Evolutionary conservation across 2,797 vertebrate species (phyloP).

Genomic region (Gambelia wislizenii): DNA sequence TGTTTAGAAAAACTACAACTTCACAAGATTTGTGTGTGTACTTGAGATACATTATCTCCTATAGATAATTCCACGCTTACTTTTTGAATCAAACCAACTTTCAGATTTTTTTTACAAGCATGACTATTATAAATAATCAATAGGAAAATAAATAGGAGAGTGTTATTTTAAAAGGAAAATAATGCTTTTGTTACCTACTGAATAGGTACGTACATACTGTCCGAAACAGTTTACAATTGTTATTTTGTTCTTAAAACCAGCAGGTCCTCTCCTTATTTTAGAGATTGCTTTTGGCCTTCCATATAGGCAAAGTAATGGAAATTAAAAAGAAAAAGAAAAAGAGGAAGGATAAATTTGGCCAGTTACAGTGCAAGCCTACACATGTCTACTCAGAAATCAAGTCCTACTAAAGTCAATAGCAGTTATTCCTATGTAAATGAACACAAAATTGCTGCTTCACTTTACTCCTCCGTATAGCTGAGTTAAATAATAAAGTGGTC

Average conservation of each 20-base stretch:
- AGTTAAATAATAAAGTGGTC: background rate
- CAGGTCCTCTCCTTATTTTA: background rate
- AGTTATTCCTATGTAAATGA: background rate
- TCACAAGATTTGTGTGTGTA: background rate
- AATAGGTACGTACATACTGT: background rate
- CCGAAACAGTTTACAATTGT: background rate
- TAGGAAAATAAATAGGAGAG: background rate
- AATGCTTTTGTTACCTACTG: background rate
- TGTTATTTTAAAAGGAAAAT: background rate
- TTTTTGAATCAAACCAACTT: background rate
- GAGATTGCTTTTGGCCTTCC: no score
- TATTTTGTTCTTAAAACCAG: background rate
- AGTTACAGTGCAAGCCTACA: background rate
- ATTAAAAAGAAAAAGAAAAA: no score
- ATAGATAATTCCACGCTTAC: background rate
- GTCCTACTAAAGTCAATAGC: background rate
- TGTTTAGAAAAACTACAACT: background rate
- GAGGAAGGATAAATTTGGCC: background rate
- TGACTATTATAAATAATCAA: background rate
- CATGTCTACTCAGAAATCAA: background rate
- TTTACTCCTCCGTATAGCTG: background rate
- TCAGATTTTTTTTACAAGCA: background rate
- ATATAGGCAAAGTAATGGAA: background rate
- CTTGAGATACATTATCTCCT: background rate
- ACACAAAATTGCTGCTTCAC: background rate